A percentile compares a stretch with the other conserved stretches of the same genome.
Evolutionary conservation across 2,113 vertebrate species (phyloP).

Genomic region (Rhipidura dahli): DNA sequence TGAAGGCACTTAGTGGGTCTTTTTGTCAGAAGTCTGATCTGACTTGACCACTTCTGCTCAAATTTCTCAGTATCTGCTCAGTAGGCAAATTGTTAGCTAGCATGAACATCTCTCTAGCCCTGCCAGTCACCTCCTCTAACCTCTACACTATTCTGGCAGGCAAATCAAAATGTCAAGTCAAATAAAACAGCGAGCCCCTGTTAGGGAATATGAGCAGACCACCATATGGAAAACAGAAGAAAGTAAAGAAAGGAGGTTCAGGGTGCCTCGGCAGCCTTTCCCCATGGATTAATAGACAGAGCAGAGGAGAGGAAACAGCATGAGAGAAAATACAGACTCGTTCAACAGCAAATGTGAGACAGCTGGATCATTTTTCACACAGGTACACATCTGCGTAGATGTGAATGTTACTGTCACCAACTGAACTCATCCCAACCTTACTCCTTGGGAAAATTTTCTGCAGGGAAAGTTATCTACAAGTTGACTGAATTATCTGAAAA

Average conservation of each 20-base stretch:
- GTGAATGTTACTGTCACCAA: background rate
- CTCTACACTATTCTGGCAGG: background rate
- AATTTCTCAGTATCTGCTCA: background rate
- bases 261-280: background rate
- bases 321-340: background rate
- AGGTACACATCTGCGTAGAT: background rate
- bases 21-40: background rate
- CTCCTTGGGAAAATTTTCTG: background rate
- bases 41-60: background rate
- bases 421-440: background rate
- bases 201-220: background rate
- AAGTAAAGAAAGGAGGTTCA: background rate
- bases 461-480: background rate
- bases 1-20: background rate
- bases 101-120: background rate
- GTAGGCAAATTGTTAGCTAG: background rate
- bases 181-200: background rate
- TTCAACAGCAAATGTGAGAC: background rate
- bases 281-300: background rate
- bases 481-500: background rate
- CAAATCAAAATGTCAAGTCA: background rate
- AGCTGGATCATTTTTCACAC: background rate
- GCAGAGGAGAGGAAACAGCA: background rate
- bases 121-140: background rate
- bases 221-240: background rate